phyloP scores from a whole-genome alignment of 2,113 vertebrate species.

The Myotis yumanensis region DNA sequence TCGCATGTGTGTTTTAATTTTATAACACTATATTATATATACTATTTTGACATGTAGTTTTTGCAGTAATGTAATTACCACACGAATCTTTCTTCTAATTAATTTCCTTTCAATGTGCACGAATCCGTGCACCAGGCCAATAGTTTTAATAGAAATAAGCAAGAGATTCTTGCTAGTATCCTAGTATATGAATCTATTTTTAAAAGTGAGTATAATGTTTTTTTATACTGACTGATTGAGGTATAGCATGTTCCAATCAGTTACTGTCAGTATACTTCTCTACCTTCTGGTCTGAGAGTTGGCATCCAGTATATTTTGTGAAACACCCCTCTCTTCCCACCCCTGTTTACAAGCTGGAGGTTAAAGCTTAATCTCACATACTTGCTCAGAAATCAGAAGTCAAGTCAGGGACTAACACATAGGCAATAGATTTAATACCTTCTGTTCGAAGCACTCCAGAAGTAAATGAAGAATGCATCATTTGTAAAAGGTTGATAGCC shows the following conservation, averaged over 20 bases:
- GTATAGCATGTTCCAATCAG: not conserved
- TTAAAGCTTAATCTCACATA: not conserved
- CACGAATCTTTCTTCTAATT: too few relatives aligned
- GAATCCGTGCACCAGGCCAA: too few relatives aligned
- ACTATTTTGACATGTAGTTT: too few relatives aligned
- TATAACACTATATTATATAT: too few relatives aligned
- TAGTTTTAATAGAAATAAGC: not conserved
- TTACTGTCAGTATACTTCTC: not conserved
- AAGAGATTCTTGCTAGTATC: not conserved
- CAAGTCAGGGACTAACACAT: not conserved
- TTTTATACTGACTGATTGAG: not conserved
- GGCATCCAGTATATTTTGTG: not conserved
- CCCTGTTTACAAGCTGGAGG: not conserved
- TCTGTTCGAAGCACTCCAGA: not conserved
- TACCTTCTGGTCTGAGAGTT: not conserved
- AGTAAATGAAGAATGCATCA: not conserved
- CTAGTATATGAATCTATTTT: not conserved
- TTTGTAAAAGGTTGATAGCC: not conserved
- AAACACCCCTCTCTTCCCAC: not conserved
- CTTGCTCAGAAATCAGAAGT: slow-evolving; percentile 7
- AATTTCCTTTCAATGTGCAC: too few relatives aligned
- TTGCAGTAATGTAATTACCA: too few relatives aligned
- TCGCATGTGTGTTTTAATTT: too few relatives aligned
- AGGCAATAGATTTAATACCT: not conserved
- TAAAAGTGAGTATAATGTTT: not conserved